Base-by-base conservation (phyloP, 2,113 vertebrate genomes). In the Leptocoma aspasia region DNA sequence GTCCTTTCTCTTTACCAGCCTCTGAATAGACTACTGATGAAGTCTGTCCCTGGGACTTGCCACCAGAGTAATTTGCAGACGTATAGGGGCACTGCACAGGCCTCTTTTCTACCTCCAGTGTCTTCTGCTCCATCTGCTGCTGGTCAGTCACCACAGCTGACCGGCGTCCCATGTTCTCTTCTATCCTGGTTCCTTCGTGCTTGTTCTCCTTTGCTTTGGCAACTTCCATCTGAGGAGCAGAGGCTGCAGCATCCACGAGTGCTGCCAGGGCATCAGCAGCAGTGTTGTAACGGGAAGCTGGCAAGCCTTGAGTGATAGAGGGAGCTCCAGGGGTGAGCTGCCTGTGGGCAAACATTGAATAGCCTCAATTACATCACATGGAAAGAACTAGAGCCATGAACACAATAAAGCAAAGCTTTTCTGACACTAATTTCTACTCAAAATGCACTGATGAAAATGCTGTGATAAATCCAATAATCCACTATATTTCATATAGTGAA, bases 171-270 rank as follows among this genome's bases (percentile, higher is more conserved):
- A 98, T 91, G 83, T 98, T 97, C 57, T 99, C 99, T 21, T 99
- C 99, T 59, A 99, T 98, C 52, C 99, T 98, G 37, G 95, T 45
- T 35, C 97, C 96, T 77, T 99, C 99, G 0, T 99, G 99, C 96
- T 99, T 99, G 95, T 84, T 98, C 92, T 99, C 99, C 96, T 99
- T 99, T 61, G 97, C 97, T 98, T 99, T 99, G 76, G 96, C 96
- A 92, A 99, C 99, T 56, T 99, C 99, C 98, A 99, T 99, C 96
- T 99, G 99, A 20, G 99, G 99, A 44, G 99, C 99, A 39, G 98
- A 99, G 71, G 98, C 99, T 53, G 99, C 99, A 12, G 99, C 99
- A 11, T 99, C 99, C 94, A 99, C 99, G 33, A 99, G 97, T 16
- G 99, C 99, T 15, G 99, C 99, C 68, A 99, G 97, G 41, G 99